Evolutionary conservation across 2,113 vertebrate species (phyloP), one percentile per base, ranked within the genome.

Genomic region (Ovibos moschatus): DNA sequence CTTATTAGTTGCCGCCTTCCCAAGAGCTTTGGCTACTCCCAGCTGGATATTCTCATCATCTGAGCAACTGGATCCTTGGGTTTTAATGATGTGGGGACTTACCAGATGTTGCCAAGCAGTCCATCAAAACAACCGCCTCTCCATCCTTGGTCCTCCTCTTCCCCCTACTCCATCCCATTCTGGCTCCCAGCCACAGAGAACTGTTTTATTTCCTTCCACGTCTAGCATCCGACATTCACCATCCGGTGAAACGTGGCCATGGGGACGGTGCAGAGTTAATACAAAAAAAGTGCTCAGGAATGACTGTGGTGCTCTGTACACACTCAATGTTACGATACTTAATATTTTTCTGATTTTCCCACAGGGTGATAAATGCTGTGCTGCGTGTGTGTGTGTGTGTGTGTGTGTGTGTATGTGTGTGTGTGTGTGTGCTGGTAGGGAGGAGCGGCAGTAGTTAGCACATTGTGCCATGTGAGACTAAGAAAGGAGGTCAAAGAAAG

Each of bases 301-400:
- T 1, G 5, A 60, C 21, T 19, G 53, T 9, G 25, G 25, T 10
- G 5, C 21, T 33, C 9, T 55, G n/a, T 16, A 21, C n/a, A 19
- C 28, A 5, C 27, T 45, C 55, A 25, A 0, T 62, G 67, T 23
- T 76, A 16, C 0, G 2, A 5, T 2, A 11, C 3, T 7, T 58
- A 36, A 27, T 13, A 1, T 51, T 78, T 89, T 94, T 85, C 85
- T 53, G 36, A 13, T 93, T 58, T 89, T 55, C 16, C 33, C 36
- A 12, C 33, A 55, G 6, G 3, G 33, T n/a, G 58, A n/a, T 74
- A 62, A 57, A 45, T 10, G 33, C 33, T 79, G 7, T 5, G 6
- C 47, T 76, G 40, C 2, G 25, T 78, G 40, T 45, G 8, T 83
- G 30, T n/a, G 45, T 57, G 21, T 17, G 27, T 36, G 40, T 43